Percentiles rank a stretch among this genome's conserved stretches.
Conservation (phyloP, 2,797 vertebrate species). For the Acrocephalus scirpaceus region DNA sequence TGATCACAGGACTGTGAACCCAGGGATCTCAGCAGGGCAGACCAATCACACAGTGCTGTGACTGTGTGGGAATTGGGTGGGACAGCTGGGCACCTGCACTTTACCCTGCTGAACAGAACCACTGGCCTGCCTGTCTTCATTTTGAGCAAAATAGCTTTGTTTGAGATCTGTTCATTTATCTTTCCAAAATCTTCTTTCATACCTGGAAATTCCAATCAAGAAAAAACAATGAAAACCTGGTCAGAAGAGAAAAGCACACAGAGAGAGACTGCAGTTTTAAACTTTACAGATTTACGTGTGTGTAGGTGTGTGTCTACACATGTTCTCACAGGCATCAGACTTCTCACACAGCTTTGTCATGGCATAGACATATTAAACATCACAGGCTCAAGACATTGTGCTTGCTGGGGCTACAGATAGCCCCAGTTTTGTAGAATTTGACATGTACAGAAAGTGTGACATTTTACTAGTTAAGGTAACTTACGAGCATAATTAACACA, state of each 20-base stretch:
- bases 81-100: not conserved
- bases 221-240: not conserved
- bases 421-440: not conserved
- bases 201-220: not conserved
- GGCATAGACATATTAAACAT: not conserved
- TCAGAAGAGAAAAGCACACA: not conserved
- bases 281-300: fast-evolving
- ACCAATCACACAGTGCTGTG: not conserved
- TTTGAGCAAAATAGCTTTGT: not conserved
- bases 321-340: not conserved
- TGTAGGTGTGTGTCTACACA: not conserved
- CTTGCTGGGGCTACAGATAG: not conserved
- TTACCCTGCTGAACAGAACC: not conserved
- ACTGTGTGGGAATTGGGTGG: not conserved
- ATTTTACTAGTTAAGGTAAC: not conserved
- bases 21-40: not conserved
- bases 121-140: fast-evolving
- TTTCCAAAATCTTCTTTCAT: not conserved
- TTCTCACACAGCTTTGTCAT: not conserved
- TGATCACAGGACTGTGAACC: not conserved
- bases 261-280: not conserved
- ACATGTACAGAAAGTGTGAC: not conserved
- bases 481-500: not conserved
- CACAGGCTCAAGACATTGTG: not conserved
- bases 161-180: not conserved